Percentiles rank a stretch among this genome's conserved stretches.
phyloP scores from a whole-genome alignment of 2,888 invertebrate genomes.

The Cheilosia impressa region DNA sequence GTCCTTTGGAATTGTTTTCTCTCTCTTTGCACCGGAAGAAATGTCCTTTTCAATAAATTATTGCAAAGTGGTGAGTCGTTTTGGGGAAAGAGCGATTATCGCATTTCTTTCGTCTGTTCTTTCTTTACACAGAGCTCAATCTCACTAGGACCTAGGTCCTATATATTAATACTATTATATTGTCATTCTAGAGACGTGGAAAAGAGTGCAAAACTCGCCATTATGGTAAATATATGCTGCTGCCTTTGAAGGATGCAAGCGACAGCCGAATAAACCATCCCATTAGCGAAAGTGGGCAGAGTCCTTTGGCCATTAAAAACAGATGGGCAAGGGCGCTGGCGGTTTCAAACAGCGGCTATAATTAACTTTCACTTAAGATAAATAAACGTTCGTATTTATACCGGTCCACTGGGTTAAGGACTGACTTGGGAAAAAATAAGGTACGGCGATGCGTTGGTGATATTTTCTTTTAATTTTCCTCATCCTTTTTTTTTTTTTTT shows the following conservation, averaged over 20 bases:
- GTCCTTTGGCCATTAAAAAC: conserved; percentile 71
- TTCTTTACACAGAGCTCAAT: conserved; percentile 41
- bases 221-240: conserved; percentile 45
- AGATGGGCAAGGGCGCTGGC: conserved; percentile 17
- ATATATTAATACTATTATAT: conserved; percentile 4
- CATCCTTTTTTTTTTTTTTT: no score
- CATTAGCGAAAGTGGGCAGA: conserved; percentile 54
- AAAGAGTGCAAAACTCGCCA: conserved; percentile 16
- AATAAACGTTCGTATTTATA: conserved; percentile 64
- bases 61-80: conserved; percentile 40
- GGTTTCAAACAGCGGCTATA: conserved; percentile 31
- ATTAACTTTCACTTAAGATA: conserved; percentile 73
- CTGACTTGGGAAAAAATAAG: conserved; percentile 10
- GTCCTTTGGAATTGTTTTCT: conserved; percentile 39
- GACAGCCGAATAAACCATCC: conserved; percentile 36
- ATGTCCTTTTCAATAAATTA: conserved; percentile 53
- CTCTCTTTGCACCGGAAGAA: background rate
- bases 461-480: no score
- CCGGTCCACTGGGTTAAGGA: conserved; percentile 6
- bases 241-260: conserved; percentile 57
- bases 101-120: conserved; percentile 34
- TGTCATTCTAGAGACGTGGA: conserved; percentile 27
- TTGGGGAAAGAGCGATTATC: conserved; percentile 49
- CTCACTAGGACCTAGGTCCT: conserved; percentile 32
- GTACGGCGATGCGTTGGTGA: no score